Evolutionary conservation across 2,797 vertebrate species (phyloP).

Genomic region (Orientallactaga sibirica): DNA sequence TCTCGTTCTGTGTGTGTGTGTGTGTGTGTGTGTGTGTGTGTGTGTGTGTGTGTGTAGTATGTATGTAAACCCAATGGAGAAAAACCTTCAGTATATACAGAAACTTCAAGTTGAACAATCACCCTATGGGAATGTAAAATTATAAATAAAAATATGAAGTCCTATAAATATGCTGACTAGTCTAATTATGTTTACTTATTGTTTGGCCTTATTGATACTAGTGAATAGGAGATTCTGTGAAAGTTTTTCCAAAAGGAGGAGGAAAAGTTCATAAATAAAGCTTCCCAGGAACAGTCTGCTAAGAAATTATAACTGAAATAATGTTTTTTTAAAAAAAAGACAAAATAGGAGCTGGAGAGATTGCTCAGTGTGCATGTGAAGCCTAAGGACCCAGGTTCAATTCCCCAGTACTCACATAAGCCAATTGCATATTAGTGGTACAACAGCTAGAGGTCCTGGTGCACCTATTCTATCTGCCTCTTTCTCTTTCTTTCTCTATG

Average conservation of each 20-base stretch:
- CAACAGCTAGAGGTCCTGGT: too few relatives aligned
- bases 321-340: background rate
- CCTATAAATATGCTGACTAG: constrained; percentile 17
- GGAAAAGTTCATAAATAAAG: constrained; percentile 24
- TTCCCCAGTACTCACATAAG: too few relatives aligned
- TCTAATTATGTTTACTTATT: constrained; percentile 34
- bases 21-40: background rate
- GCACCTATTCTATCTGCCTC: too few relatives aligned
- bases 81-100: constrained; percentile 35
- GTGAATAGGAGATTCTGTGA: background rate
- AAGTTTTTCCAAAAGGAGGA: constrained; percentile 47
- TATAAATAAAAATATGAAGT: constrained; percentile 51
- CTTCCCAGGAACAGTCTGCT: constrained; percentile 12
- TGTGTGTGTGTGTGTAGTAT: background rate
- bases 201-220: constrained; percentile 4
- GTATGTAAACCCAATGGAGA: background rate
- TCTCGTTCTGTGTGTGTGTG: background rate
- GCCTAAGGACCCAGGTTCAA: too few relatives aligned
- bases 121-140: background rate
- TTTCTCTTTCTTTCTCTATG: too few relatives aligned
- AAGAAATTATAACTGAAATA: constrained; percentile 53
- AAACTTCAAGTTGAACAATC: constrained; percentile 50
- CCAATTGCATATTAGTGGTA: too few relatives aligned
- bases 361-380: too few relatives aligned
- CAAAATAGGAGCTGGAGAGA: too few relatives aligned